phyloP scores from a whole-genome alignment of 2,113 vertebrate genomes.

The Pluvianellus socialis region DNA sequence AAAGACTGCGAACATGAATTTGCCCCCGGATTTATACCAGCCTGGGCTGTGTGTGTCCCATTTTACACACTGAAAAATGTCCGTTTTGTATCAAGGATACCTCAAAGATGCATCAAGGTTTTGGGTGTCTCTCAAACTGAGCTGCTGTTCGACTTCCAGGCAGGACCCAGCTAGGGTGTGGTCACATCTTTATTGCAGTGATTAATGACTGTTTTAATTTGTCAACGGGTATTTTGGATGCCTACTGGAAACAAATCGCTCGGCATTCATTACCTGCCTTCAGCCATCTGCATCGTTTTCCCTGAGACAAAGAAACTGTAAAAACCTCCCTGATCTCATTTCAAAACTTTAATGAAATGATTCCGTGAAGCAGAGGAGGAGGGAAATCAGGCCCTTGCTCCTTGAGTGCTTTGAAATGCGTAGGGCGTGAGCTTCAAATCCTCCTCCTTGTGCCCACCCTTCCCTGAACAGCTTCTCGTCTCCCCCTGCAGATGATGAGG shows the following conservation, averaged over 20 bases:
- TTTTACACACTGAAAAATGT: background rate
- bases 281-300: background rate
- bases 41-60: background rate
- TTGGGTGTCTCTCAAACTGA: background rate
- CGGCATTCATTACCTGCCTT: background rate
- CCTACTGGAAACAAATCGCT: background rate
- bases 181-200: background rate
- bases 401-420: accelerated
- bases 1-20: background rate
- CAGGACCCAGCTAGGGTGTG: background rate
- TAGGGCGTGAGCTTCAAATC: background rate
- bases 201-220: background rate
- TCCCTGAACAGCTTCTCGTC: background rate
- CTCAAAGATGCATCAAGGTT: background rate
- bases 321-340: background rate
- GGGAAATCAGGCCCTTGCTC: background rate
- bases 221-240: accelerated
- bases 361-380: background rate
- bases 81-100: background rate
- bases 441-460: background rate
- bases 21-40: background rate
- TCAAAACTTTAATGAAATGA: background rate
- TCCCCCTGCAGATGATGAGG: background rate
- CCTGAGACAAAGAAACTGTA: background rate
- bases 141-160: background rate